Evolutionary conservation across 2,888 invertebrate species (phyloP).

Genomic region (Zygaena filipendulae): DNA sequence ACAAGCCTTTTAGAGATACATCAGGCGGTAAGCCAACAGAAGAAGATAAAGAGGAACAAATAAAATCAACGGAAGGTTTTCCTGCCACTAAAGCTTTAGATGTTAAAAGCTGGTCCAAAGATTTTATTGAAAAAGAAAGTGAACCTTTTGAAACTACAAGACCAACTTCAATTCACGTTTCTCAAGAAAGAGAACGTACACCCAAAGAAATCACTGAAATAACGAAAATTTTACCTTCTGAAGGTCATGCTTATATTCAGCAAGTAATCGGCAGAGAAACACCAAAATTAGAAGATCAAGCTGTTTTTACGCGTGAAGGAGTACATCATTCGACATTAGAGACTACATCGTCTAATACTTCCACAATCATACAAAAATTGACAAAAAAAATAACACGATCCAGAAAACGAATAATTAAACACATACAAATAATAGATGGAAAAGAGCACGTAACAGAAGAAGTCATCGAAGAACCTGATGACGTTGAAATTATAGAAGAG

Average conservation of each 20-base stretch:
- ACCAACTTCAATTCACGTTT: slow-evolving; percentile 1
- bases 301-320: slow-evolving; percentile 20
- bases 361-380: slow-evolving; percentile 82
- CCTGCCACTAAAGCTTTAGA: slow-evolving; percentile 15
- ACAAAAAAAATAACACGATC: slow-evolving; percentile 79
- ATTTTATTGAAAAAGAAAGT: slow-evolving; percentile 36
- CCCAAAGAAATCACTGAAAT: neutral
- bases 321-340: slow-evolving; percentile 26
- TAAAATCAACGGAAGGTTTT: slow-evolving; percentile 2
- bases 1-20: slow-evolving; percentile 11
- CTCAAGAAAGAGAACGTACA: neutral
- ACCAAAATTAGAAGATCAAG: neutral
- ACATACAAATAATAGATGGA: slow-evolving; percentile 82
- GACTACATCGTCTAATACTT: slow-evolving; percentile 28
- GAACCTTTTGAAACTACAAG: slow-evolving; percentile 10
- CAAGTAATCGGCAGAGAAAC: neutral
- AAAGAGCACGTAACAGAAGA: slow-evolving; percentile 87
- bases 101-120: slow-evolving; percentile 26
- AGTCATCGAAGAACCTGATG: slow-evolving; percentile 86
- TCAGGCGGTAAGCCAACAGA: slow-evolving; percentile 11
- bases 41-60: slow-evolving; percentile 17
- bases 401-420: slow-evolving; percentile 78
- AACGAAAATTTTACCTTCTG: neutral
- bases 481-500: slow-evolving; percentile 77
- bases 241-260: no score